phyloP scores from a whole-genome alignment of 2,888 invertebrate species.

The Ochlodes sylvanus region DNA sequence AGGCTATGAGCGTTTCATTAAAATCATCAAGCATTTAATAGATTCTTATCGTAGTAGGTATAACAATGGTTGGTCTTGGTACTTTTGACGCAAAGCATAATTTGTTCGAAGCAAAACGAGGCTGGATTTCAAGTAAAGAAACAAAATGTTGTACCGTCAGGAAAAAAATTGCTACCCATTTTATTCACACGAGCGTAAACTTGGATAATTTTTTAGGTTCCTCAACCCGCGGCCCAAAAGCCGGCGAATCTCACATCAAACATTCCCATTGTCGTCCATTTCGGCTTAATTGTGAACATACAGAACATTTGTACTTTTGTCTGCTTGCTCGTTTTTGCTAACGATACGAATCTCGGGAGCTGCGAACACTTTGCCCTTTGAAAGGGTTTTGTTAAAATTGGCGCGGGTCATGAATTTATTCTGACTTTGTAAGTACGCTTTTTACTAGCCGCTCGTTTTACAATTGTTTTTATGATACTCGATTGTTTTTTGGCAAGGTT shows the following conservation, averaged over 20 bases:
- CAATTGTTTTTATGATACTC: too few relatives aligned
- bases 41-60: too few relatives aligned
- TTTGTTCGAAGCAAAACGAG: too few relatives aligned
- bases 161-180: conserved; percentile 3
- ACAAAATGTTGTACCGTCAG: neutral
- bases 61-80: too few relatives aligned
- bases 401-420: conserved; percentile 1
- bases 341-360: conserved; percentile 17
- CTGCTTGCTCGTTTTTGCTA: conserved; percentile 3
- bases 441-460: too few relatives aligned
- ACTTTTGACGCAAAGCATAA: too few relatives aligned
- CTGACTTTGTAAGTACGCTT: neutral
- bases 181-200: conserved; percentile 28
- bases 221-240: conserved; percentile 6
- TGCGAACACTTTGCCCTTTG: neutral
- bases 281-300: conserved; percentile 24
- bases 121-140: neutral
- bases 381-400: conserved; percentile 8
- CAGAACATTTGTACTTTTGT: conserved; percentile 20
- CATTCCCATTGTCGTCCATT: conserved; percentile 28
- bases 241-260: conserved; percentile 28
- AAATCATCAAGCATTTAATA: too few relatives aligned
- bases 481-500: too few relatives aligned
- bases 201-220: conserved; percentile 24
- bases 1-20: too few relatives aligned